A percentile compares a stretch with the other conserved stretches of the same genome.
These are phyloP conservation scores for Yponomeuta cagnagella DNA, from an alignment of 2,888 invertebrate species.

Conservation along the genomic window DNA sequence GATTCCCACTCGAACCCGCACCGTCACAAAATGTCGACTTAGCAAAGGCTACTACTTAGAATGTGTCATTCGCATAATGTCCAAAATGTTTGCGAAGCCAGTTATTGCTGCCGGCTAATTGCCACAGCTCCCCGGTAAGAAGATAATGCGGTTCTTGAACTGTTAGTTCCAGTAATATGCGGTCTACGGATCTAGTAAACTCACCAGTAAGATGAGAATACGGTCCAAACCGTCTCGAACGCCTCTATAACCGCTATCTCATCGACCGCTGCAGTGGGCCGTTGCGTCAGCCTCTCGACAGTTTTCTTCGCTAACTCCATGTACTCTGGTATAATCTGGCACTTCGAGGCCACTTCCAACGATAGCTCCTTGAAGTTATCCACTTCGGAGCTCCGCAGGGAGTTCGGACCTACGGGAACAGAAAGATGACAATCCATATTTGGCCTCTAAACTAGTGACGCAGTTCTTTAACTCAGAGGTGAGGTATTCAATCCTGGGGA, in stretches of 20 bases:
- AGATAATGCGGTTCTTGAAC: too few relatives aligned
- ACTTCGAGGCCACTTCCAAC: slow-evolving; percentile 53
- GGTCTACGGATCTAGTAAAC: slow-evolving; percentile 21
- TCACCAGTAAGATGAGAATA: slow-evolving; percentile 63
- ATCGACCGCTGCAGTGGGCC: slow-evolving; percentile 18
- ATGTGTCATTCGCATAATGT: too few relatives aligned
- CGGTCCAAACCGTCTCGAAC: slow-evolving; percentile 59
- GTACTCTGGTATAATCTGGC: slow-evolving; percentile 66
- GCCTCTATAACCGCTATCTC: slow-evolving; percentile 46
- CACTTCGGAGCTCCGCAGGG: slow-evolving; percentile 49
- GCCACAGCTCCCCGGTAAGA: too few relatives aligned
- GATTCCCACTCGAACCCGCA: too few relatives aligned
- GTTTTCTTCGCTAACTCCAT: slow-evolving; percentile 61
- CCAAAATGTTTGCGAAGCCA: too few relatives aligned
- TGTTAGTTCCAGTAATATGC: too few relatives aligned
- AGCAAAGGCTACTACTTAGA: too few relatives aligned
- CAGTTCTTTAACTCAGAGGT: slow-evolving; percentile 47
- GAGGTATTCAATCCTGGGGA: slow-evolving; percentile 59
- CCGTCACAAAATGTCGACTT: too few relatives aligned
- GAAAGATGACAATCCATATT: slow-evolving; percentile 33
- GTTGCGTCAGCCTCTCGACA: slow-evolving; percentile 36
- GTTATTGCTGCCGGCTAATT: too few relatives aligned
- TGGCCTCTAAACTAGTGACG: slow-evolving; percentile 39
- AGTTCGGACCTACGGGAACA: slow-evolving; percentile 38
- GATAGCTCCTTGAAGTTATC: slow-evolving; percentile 56